These are phyloP conservation scores for Emydocephalus ijimae DNA, from an alignment of 2,113 vertebrate genomes.

Conservation along the genomic window DNA sequence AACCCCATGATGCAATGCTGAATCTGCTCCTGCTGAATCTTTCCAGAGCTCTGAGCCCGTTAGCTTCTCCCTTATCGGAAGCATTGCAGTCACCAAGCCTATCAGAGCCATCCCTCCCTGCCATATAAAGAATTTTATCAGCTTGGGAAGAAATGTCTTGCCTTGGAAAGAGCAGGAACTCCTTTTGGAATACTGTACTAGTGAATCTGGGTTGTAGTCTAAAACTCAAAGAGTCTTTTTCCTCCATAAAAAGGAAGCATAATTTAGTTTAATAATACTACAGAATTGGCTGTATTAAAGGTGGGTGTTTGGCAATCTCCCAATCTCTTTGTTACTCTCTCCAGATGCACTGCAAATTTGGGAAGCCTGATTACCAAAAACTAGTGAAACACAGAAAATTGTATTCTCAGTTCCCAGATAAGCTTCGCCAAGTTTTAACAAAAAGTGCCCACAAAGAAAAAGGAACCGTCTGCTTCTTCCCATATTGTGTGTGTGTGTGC, in stretches of 20 bases:
- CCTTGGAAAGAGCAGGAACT: neutral
- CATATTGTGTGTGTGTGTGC: neutral
- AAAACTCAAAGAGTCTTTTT: neutral
- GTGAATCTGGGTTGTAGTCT: neutral
- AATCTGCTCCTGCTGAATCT: neutral
- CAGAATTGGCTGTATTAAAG: neutral
- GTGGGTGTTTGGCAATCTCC: neutral
- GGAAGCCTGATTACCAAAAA: neutral
- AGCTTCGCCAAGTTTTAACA: no score
- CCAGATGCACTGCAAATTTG: neutral
- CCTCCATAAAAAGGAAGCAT: neutral
- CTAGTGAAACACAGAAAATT: neutral
- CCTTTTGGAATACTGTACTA: neutral
- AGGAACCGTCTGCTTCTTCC: neutral
- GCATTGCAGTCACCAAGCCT: neutral
- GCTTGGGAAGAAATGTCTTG: neutral
- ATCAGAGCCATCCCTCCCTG: neutral
- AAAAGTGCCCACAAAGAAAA: neutral
- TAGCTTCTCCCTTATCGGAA: neutral
- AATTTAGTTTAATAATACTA: neutral
- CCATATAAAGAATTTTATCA: neutral
- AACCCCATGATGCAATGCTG: neutral
- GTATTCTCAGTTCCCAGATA: neutral
- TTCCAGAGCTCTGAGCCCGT: neutral
- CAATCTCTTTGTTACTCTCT: neutral